Evolutionary conservation across 2,888 invertebrate genomes (phyloP).

Genomic region (Calliphora vomitoria): DNA sequence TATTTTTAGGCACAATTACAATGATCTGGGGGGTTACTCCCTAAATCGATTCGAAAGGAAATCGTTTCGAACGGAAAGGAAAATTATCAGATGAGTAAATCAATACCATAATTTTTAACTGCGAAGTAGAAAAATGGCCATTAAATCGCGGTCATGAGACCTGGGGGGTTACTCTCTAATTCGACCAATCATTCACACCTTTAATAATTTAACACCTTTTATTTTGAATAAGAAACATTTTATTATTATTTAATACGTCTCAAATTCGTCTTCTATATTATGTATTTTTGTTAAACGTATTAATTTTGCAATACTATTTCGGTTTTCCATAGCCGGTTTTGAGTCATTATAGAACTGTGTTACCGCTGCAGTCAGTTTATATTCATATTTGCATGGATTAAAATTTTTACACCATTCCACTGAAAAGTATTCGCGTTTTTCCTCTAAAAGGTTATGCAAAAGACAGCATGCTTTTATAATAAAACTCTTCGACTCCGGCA

Average conservation of each 20-base stretch:
- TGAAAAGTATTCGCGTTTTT: conserved; percentile 79
- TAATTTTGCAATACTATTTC: conserved; percentile 79
- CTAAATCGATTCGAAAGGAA: no score
- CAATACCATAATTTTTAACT: no score
- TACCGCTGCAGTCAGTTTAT: background rate
- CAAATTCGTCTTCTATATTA: background rate
- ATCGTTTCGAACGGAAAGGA: no score
- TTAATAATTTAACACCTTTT: no score
- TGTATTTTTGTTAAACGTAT: conserved; percentile 78
- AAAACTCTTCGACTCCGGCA: conserved; percentile 80
- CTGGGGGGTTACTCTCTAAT: no score
- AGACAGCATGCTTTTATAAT: conserved; percentile 82
- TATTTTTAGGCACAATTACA: no score
- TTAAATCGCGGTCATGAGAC: no score
- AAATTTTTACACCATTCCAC: conserved; percentile 79
- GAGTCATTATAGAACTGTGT: conserved; percentile 28
- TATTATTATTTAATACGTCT: background rate
- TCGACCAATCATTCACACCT: no score
- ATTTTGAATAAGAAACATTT: background rate
- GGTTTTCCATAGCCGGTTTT: conserved; percentile 73
- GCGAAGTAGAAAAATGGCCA: no score
- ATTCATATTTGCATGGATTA: conserved; percentile 71
- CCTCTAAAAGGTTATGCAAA: conserved; percentile 82
- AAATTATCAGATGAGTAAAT: no score
- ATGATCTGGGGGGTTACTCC: no score